Base-by-base conservation (phyloP, 35 echinoderm and acorn worm species). In the Apostichopus californicus region DNA sequence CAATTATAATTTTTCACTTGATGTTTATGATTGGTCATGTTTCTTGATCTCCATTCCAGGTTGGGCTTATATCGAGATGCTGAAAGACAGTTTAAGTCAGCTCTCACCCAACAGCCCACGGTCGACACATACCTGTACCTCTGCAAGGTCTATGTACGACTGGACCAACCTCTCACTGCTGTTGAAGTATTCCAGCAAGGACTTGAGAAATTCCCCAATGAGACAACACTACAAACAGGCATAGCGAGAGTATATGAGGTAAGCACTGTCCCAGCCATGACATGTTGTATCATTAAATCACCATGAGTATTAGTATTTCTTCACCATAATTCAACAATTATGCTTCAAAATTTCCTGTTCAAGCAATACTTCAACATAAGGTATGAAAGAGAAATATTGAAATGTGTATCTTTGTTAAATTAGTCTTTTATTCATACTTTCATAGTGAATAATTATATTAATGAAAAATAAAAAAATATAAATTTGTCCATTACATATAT, bases 241-340 rank as follows among this genome's bases (percentile, higher is more conserved):
- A 99, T 99, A 80, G 95, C 97, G 34, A 96, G 97, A 73, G 95
- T 99, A 59, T 99, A 99, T 90, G 97, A 99, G 97, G 97, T 99
- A 68, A 72, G n/a, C 9, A 34, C 7, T 61, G 58, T 61, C 7
- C 8, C 12, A 61, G 6, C 12, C 1, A 61, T 61, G 58, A 61
- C 7, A 12, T 61, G 6, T 61, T 12, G 7, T 60, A 4, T 60
- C 11, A 59, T 59, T 5, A 28, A 28, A 28, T 28, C 26, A 28
- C 1, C 26, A 28, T 28, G 58, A 61, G 8, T 12, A 61, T 46
- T 46, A 46, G 34, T 46, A 46, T 46, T 46, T 46, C 3, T 2
- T 46, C 3, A 46, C 34, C 34, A 46, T 46, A 46, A 3, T 46
- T 46, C 34, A 34, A 46, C 34, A 61, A 61, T 61, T 61, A 8